Percentiles rank a stretch among this genome's conserved stretches.
Conservation (phyloP, 2,888 invertebrate species). For the Polietes domitor region DNA sequence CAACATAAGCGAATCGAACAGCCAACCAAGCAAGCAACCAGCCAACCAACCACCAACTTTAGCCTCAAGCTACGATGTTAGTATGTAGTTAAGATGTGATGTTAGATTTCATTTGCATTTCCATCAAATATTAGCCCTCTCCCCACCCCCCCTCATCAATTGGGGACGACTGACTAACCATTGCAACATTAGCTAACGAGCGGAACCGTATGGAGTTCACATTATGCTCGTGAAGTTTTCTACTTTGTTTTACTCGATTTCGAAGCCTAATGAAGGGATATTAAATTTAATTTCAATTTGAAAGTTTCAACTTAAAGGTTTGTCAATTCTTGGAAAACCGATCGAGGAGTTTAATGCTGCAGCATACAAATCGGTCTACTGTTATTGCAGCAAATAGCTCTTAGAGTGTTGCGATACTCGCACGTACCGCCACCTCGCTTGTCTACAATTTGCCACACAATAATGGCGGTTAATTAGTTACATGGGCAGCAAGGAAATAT, state of each 20-base stretch:
- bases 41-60: constrained; percentile 48
- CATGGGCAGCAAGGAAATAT: too few relatives aligned
- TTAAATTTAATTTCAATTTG: constrained; percentile 65
- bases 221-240: constrained; percentile 60
- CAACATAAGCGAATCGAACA: constrained; percentile 1
- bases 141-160: too few relatives aligned
- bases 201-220: constrained; percentile 33
- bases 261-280: constrained; percentile 63
- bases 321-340: constrained; percentile 24
- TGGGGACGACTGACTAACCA: too few relatives aligned
- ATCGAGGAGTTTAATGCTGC: too few relatives aligned
- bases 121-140: constrained; percentile 48
- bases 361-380: too few relatives aligned
- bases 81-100: constrained; percentile 47
- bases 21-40: constrained; percentile 25
- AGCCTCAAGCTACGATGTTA: constrained; percentile 57
- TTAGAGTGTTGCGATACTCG: too few relatives aligned
- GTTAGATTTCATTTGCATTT: constrained; percentile 66
- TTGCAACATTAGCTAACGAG: constrained; percentile 22
- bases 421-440: too few relatives aligned
- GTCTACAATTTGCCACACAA: background rate
- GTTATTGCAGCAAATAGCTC: too few relatives aligned
- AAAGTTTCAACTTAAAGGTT: constrained; percentile 20
- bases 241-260: constrained; percentile 32
- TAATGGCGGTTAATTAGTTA: too few relatives aligned